Evolutionary conservation across 2,797 vertebrate genomes (phyloP).

Genomic region (Anas flavirostris): DNA sequence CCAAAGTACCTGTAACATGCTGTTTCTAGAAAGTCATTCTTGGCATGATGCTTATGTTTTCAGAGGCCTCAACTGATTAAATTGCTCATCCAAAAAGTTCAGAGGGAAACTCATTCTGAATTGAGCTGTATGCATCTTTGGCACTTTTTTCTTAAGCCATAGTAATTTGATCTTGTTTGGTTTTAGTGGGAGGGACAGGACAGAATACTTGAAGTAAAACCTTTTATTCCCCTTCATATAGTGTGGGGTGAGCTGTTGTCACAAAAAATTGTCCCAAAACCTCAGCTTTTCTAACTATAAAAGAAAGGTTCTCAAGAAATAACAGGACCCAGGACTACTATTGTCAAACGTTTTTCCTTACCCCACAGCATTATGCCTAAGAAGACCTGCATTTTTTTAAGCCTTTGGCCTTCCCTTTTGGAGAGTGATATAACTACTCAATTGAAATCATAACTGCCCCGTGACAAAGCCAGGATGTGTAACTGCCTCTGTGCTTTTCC

Average conservation of each 20-base stretch:
- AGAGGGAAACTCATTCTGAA: neutral
- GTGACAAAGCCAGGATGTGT: neutral
- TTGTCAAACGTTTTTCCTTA: neutral
- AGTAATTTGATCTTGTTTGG: neutral
- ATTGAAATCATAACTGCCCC: neutral
- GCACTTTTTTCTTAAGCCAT: neutral
- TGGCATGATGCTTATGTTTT: neutral
- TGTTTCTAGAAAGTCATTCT: neutral
- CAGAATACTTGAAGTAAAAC: neutral
- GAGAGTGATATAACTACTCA: neutral
- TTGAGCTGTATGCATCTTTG: neutral
- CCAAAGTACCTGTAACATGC: neutral
- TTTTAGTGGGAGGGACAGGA: neutral
- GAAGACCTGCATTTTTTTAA: neutral
- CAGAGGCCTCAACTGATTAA: neutral
- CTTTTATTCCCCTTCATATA: neutral
- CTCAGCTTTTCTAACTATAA: neutral
- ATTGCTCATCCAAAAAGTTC: neutral
- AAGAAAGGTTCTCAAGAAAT: neutral
- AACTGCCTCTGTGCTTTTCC: neutral
- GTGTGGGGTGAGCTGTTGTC: neutral
- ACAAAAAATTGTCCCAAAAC: neutral
- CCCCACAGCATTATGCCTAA: neutral
- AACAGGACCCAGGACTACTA: neutral
- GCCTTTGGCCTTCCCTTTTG: neutral